Conservation (phyloP, 2,888 invertebrate species). For the Phasia obesa region DNA sequence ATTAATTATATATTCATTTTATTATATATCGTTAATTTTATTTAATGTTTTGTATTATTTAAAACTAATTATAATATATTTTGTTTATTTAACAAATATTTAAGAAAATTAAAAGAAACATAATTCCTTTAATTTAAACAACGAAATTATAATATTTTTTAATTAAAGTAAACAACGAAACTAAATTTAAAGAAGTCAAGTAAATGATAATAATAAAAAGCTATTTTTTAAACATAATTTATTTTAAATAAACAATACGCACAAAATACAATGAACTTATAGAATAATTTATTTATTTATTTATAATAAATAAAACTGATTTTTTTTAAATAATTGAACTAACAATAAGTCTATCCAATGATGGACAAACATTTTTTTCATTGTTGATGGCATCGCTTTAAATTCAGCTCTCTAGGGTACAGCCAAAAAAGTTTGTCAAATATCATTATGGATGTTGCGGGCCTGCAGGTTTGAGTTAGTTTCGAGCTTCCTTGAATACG, state of each 20-base stretch:
- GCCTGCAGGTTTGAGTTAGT: too few species aligned
- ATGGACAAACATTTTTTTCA: too few species aligned
- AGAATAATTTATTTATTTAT: too few species aligned
- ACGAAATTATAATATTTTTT: constrained; percentile 52
- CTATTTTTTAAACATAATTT: constrained; percentile 28
- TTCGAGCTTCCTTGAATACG: too few species aligned
- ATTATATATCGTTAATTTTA: constrained; percentile 45
- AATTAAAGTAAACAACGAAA: constrained; percentile 58
- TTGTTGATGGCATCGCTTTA: too few species aligned
- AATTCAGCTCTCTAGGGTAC: too few species aligned
- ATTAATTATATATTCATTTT: constrained; percentile 49
- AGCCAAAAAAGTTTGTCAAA: too few species aligned
- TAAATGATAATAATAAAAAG: constrained; percentile 49
- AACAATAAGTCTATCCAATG: too few species aligned
- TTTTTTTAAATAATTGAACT: too few species aligned
- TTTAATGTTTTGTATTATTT: constrained; percentile 44
- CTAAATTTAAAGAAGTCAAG: constrained; percentile 32
- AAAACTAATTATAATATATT: constrained; percentile 36
- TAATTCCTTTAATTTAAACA: constrained; percentile 55
- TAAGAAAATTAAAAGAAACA: constrained; percentile 9
- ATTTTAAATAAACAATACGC: constrained; percentile 32
- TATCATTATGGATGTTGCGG: too few species aligned
- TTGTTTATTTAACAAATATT: constrained; percentile 48
- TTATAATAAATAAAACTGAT: too few species aligned
- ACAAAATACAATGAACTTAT: constrained; percentile 5